Conservation (phyloP, 2,888 invertebrate species). For the Conomelus anceps region DNA sequence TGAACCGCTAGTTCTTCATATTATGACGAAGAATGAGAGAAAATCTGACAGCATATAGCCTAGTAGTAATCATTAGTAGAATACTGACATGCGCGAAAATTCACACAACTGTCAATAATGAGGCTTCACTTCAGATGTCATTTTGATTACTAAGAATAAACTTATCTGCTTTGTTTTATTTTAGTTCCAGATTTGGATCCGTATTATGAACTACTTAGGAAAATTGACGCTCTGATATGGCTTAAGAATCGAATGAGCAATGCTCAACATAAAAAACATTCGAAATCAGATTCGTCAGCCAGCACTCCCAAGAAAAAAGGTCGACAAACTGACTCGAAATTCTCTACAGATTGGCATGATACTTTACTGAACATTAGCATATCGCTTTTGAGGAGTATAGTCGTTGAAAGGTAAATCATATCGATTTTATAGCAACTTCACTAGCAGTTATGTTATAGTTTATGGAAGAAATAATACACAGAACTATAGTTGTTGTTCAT, state of each 20-base stretch:
- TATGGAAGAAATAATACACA: neutral
- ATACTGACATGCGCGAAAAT: too few species aligned
- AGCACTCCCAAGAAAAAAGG: neutral
- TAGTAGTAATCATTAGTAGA: too few species aligned
- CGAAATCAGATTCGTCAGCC: neutral
- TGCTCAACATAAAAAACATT: neutral
- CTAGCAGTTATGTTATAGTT: neutral
- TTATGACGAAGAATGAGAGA: too few species aligned
- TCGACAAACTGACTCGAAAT: neutral
- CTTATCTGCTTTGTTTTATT: too few species aligned
- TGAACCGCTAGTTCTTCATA: too few species aligned
- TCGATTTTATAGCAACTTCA: neutral
- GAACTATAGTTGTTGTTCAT: too few species aligned
- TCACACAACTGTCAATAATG: too few species aligned
- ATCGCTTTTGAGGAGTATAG: neutral
- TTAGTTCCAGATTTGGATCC: neutral
- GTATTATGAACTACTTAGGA: neutral
- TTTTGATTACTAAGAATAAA: too few species aligned
- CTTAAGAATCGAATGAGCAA: neutral
- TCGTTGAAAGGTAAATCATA: neutral
- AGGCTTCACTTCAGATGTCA: too few species aligned
- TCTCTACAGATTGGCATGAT: neutral
- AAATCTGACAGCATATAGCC: too few species aligned
- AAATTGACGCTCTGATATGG: neutral
- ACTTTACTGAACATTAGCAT: neutral